Base-by-base conservation (phyloP, 2,888 invertebrate species). In the Drosophila formosana region DNA sequence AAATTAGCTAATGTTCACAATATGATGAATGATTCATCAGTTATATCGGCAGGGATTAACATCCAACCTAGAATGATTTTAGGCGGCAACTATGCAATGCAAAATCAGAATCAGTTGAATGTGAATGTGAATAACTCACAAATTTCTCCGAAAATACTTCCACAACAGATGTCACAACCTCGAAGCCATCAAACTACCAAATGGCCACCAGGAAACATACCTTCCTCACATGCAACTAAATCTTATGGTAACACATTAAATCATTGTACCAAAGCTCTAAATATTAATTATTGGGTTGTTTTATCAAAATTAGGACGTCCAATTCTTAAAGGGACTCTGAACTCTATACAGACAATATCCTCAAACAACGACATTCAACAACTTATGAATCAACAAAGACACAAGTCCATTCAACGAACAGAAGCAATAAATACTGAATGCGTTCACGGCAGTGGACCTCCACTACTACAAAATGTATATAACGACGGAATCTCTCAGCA, bases 311-410 rank as follows among this genome's bases (percentile, higher is more conserved):
- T 30, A 92, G 92, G 92, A 28, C 91, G 92, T 13, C 92, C 92
- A 9, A 92, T 92, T 65, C 66, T 92, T 9, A 92, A 92, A 76
- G 92, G 92, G 51, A 84, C 89, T 11, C 68, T 88, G 6, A 80
- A 78, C 68, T 67, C 84, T 58, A 2, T 52, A 32, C 13, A 43
- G 66, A 64, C 78, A 57, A 82, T 88, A 68, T 75, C 82, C 26
- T 68, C 86, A 32, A 90, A 89, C 66, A 81, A 88, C 30, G 91
- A 90, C 32, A 77, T 89, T 66, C 92, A 93, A 66, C 92, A 93
- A 25, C 88, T 90, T 65, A 80, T 57, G 26, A 89, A 66, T 50
- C 81, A 78, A 23, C 79, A 81, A 72, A 80, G 85, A 64, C 60
- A 72, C 8, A 81, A 80, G 46, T 57, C 85, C 2, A 69, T 75